Evolutionary conservation across 2,797 vertebrate genomes (phyloP).

Genomic region (Phataginus tetradactyla): DNA sequence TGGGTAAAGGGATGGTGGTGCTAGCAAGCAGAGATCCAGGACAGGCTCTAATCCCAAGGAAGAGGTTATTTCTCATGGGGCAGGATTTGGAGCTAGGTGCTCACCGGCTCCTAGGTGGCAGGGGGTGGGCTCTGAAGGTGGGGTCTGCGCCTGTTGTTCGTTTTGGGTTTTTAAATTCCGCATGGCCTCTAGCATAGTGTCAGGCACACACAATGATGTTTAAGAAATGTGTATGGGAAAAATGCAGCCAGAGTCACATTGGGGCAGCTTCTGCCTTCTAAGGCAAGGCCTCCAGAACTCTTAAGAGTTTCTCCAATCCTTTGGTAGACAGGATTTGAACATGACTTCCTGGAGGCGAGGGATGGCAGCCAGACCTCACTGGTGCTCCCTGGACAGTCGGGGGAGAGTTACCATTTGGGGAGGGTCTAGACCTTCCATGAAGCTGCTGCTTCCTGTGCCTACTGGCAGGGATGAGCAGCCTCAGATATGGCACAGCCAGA

Average conservation of each 20-base stretch:
- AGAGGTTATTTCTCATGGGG: not conserved
- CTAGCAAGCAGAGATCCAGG: not conserved
- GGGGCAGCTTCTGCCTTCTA: not conserved
- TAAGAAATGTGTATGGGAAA: not conserved
- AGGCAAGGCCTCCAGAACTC: not conserved
- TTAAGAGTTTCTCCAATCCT: not conserved
- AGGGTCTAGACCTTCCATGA: not conserved
- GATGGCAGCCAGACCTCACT: not conserved
- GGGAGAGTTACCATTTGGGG: not conserved
- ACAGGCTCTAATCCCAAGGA: not conserved
- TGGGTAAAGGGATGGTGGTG: not conserved
- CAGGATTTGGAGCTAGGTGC: not conserved
- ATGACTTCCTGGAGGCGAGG: not conserved
- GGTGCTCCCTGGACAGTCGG: not conserved
- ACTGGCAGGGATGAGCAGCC: not conserved
- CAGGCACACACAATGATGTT: not conserved
- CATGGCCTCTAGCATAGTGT: not conserved
- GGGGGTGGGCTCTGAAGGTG: no score
- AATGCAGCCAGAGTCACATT: not conserved
- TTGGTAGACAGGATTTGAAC: not conserved
- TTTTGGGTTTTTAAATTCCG: conserved; percentile 5
- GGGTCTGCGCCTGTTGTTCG: not conserved
- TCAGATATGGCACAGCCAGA: not conserved
- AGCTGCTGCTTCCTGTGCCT: not conserved
- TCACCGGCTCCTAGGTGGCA: not conserved